Evolutionary conservation across 2,113 vertebrate species (phyloP).

Genomic region (Heterotilapia buettikoferi): DNA sequence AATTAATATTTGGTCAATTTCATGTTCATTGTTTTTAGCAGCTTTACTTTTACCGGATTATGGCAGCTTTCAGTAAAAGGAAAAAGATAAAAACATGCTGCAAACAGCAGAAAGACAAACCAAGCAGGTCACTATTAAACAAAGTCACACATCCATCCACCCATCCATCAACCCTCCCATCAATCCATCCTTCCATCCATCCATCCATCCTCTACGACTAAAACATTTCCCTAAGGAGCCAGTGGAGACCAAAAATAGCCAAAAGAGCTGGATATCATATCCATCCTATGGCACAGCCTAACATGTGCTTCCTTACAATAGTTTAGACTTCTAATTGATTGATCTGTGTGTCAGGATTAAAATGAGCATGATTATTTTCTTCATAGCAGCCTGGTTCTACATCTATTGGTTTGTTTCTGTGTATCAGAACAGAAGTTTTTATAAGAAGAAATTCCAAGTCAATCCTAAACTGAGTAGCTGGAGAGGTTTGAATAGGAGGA

Average conservation of each 20-base stretch:
- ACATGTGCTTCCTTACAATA: neutral
- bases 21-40: neutral
- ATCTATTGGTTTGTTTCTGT: neutral
- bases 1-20: neutral
- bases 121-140: neutral
- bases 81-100: neutral
- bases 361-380: fast-evolving
- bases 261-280: neutral
- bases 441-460: fast-evolving
- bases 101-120: neutral
- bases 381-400: neutral
- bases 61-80: neutral
- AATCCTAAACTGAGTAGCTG: neutral
- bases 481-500: fast-evolving
- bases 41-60: neutral
- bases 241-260: neutral
- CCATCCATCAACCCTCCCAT: fast-evolving
- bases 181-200: fast-evolving
- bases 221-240: neutral
- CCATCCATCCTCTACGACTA: neutral
- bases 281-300: neutral
- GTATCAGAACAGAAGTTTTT: neutral
- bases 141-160: neutral
- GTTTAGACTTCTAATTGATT: neutral
- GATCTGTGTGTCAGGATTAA: neutral